These are phyloP conservation scores for Trematocara stigmaticum DNA, from an alignment of 2,113 vertebrate genomes.

Conservation along the genomic window DNA sequence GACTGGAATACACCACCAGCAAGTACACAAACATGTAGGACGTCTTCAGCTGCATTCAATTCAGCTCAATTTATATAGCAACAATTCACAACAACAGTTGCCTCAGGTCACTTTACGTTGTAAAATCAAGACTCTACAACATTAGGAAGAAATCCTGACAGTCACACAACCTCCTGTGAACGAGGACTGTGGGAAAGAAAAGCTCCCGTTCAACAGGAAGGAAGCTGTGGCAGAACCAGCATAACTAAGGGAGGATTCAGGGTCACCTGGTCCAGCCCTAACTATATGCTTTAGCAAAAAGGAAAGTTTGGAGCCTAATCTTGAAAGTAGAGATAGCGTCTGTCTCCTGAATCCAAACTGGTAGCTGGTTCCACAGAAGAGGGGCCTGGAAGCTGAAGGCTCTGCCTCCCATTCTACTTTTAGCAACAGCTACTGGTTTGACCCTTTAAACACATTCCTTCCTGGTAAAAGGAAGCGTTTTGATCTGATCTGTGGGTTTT, in stretches of 20 bases:
- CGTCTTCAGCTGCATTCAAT: background rate
- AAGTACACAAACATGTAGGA: background rate
- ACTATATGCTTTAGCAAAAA: background rate
- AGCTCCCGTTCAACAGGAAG: background rate
- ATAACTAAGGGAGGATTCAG: fast-evolving
- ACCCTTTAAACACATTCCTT: background rate
- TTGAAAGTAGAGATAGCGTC: background rate
- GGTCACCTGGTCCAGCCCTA: background rate
- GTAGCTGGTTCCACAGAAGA: background rate
- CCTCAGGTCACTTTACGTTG: background rate
- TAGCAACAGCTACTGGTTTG: background rate
- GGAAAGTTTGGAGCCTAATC: background rate
- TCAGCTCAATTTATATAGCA: background rate
- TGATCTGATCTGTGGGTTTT: background rate
- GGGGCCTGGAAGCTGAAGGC: background rate
- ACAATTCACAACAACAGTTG: background rate
- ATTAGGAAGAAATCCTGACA: background rate
- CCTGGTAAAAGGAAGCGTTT: background rate
- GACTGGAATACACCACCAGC: background rate
- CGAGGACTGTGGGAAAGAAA: background rate
- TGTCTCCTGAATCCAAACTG: background rate
- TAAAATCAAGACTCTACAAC: background rate
- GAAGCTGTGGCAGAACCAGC: background rate
- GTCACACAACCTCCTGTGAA: background rate
- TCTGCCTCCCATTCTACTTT: background rate